These are phyloP conservation scores for Cryptoprocta ferox DNA, from an alignment of 2,797 vertebrate genomes.

Conservation along the genomic window DNA sequence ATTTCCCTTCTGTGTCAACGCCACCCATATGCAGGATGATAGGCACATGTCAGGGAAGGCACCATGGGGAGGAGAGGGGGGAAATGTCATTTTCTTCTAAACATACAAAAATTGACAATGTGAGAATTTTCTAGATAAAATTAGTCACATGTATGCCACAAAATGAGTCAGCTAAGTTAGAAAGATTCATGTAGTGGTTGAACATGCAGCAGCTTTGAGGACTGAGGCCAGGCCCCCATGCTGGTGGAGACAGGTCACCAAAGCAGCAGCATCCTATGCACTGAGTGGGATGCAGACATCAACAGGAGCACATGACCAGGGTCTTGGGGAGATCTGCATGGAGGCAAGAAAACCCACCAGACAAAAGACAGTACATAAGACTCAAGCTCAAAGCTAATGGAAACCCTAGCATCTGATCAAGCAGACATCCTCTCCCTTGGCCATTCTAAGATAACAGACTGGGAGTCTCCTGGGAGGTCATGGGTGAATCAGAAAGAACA, in stretches of 20 bases:
- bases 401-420: background rate
- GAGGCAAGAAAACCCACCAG: background rate
- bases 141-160: background rate
- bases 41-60: background rate
- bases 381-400: background rate
- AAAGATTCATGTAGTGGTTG: background rate
- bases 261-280: background rate
- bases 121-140: background rate
- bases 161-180: background rate
- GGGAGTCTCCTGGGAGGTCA: background rate
- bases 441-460: background rate
- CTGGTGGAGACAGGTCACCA: background rate
- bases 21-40: background rate
- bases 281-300: background rate
- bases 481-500: background rate
- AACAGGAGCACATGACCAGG: background rate
- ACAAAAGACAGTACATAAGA: fast-evolving
- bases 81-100: background rate
- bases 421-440: background rate
- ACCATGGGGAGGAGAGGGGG: background rate
- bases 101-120: background rate
- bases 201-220: background rate
- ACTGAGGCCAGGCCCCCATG: background rate
- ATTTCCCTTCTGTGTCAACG: background rate
- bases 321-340: background rate